phyloP scores from a whole-genome alignment of 2,113 vertebrate genomes.

The Salvator merianae region DNA sequence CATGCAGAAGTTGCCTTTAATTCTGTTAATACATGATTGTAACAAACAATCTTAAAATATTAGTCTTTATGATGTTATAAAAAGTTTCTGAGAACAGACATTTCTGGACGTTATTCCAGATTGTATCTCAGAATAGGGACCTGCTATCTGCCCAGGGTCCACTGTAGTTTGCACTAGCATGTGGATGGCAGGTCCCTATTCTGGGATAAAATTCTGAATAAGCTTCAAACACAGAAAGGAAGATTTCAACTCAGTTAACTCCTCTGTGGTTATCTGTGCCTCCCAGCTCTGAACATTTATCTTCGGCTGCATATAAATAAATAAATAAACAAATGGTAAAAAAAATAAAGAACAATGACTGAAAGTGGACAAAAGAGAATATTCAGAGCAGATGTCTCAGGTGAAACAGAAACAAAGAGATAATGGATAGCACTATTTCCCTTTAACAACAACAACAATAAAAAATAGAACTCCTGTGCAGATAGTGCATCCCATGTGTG shows the following conservation, averaged over 20 bases:
- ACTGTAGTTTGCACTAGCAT: too few relatives aligned
- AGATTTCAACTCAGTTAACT: neutral
- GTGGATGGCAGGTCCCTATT: too few relatives aligned
- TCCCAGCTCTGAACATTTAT: neutral
- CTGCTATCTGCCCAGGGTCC: too few relatives aligned
- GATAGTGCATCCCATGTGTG: neutral
- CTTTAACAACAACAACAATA: neutral
- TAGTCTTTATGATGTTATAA: too few relatives aligned
- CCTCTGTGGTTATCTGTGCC: neutral
- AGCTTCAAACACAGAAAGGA: too few relatives aligned
- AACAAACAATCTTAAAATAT: too few relatives aligned
- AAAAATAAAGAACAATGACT: neutral
- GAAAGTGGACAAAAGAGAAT: neutral
- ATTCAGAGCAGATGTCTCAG: neutral
- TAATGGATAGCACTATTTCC: neutral
- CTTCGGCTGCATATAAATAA: neutral
- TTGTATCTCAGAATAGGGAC: too few relatives aligned
- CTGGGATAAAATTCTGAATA: too few relatives aligned
- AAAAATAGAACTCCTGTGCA: neutral
- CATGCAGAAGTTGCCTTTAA: too few relatives aligned
- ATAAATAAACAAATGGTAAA: neutral
- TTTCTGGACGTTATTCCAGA: too few relatives aligned
- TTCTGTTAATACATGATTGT: too few relatives aligned
- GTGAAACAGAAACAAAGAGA: neutral
- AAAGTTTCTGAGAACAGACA: too few relatives aligned